Conservation (phyloP, 1,140 invertebrate genomes). For the Rhyzopertha dominica region DNA sequence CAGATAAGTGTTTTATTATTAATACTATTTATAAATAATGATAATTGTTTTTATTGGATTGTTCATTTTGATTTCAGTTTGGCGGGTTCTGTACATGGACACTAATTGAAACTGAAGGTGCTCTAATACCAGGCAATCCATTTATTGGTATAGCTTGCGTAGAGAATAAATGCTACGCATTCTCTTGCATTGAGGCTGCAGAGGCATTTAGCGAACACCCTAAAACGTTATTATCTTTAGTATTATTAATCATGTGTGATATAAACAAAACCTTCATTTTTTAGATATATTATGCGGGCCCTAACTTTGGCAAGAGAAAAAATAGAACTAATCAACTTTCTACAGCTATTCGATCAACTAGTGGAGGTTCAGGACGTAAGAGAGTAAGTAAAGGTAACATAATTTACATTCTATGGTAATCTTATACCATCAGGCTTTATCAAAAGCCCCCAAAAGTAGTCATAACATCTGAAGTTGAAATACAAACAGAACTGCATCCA, state of each 20-base stretch:
- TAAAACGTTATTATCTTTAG: slow-evolving; percentile 51
- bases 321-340: slow-evolving; percentile 55
- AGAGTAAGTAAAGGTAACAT: slow-evolving; percentile 21
- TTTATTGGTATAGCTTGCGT: slow-evolving; percentile 56
- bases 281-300: slow-evolving; percentile 52
- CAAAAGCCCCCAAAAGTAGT: slow-evolving; percentile 27
- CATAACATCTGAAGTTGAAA: slow-evolving; percentile 52
- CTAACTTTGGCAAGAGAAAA: slow-evolving; percentile 53
- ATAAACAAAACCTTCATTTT: slow-evolving; percentile 20
- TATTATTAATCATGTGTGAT: slow-evolving; percentile 5
- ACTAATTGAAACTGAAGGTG: slow-evolving; percentile 53
- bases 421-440: slow-evolving; percentile 28
- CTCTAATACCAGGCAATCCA: slow-evolving; percentile 60
- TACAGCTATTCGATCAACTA: slow-evolving; percentile 53
- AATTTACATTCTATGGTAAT: background rate
- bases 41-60: too few relatives aligned
- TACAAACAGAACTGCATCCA: slow-evolving; percentile 69
- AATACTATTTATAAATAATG: too few relatives aligned
- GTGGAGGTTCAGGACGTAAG: slow-evolving; percentile 44
- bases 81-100: slow-evolving; percentile 62
- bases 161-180: slow-evolving; percentile 53
- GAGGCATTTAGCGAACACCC: slow-evolving; percentile 55
- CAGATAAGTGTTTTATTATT: too few relatives aligned
- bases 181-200: slow-evolving; percentile 53
- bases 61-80: slow-evolving; percentile 56